These are phyloP conservation scores for Oikopleura dioica DNA, from an alignment of 23 tunicate genomes.

Conservation along the genomic window DNA sequence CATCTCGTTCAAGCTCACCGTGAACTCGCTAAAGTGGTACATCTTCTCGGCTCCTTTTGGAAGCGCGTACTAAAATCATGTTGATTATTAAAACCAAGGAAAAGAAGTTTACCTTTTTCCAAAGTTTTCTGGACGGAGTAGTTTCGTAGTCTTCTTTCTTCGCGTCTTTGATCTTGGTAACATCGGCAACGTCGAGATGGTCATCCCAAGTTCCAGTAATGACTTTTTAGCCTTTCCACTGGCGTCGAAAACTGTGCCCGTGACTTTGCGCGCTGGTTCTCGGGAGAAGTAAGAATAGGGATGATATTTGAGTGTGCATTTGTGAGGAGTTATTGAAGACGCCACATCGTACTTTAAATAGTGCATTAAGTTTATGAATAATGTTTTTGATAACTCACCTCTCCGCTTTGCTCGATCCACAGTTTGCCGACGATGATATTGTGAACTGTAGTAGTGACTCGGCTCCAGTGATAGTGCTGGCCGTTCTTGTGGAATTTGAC, in stretches of 20 bases:
- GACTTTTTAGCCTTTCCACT: slow-evolving; percentile 33
- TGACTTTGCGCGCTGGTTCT: slow-evolving; percentile 54
- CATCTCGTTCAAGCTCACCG: slow-evolving; percentile 49
- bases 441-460: slow-evolving; percentile 61
- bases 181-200: slow-evolving; percentile 45
- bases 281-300: slow-evolving; percentile 82
- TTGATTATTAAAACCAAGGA: neutral
- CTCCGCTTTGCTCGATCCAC: slow-evolving; percentile 56
- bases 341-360: neutral
- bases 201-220: slow-evolving; percentile 82
- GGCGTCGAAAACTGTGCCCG: slow-evolving; percentile 55
- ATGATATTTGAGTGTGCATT: slow-evolving; percentile 58
- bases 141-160: slow-evolving; percentile 26
- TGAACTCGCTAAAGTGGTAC: slow-evolving; percentile 47
- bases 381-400: neutral
- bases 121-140: slow-evolving; percentile 28
- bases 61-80: slow-evolving; percentile 9
- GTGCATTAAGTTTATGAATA: neutral
- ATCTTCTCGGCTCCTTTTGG: slow-evolving; percentile 51
- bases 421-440: slow-evolving; percentile 90
- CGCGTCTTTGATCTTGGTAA: slow-evolving; percentile 29
- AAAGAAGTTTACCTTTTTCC: slow-evolving; percentile 26
- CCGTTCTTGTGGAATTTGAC: slow-evolving; percentile 65
- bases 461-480: slow-evolving; percentile 71
- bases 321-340: slow-evolving; percentile 30